Evolutionary conservation across 2,113 vertebrate species (phyloP).

Genomic region (Ptyas mucosa): DNA sequence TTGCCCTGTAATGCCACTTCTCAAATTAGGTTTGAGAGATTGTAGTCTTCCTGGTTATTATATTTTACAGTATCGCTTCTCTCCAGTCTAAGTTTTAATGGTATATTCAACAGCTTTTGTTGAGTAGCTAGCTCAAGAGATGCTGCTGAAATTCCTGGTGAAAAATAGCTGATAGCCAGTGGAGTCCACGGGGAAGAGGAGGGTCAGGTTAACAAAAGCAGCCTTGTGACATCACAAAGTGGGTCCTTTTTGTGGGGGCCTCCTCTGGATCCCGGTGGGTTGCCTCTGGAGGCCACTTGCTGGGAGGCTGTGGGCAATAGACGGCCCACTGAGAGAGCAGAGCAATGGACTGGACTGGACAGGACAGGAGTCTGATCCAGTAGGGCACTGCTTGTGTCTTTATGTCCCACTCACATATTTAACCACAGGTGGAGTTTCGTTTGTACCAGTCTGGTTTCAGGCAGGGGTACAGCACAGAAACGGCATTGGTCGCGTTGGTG

Average conservation of each 20-base stretch:
- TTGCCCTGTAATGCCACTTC: background rate
- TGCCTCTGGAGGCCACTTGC: background rate
- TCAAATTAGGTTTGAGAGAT: background rate
- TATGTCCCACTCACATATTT: background rate
- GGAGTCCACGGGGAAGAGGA: background rate
- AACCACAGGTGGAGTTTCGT: background rate
- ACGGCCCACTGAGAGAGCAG: background rate
- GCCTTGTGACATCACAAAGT: background rate
- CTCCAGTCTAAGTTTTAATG: background rate
- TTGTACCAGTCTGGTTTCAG: too few relatives aligned
- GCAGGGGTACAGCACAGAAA: too few relatives aligned
- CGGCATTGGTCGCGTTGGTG: too few relatives aligned
- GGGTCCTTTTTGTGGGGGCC: background rate
- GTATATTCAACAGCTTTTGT: background rate
- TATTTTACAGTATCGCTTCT: background rate
- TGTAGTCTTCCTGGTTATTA: background rate
- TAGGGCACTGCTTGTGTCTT: background rate
- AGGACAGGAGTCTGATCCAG: background rate
- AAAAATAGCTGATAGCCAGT: background rate
- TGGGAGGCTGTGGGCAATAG: background rate
- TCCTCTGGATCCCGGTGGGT: background rate
- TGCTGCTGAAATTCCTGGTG: background rate
- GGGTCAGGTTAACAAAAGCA: background rate
- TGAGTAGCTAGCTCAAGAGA: background rate
- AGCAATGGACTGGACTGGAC: background rate